A percentile compares a stretch with the other conserved stretches of the same genome.
Conservation (phyloP, 2,888 invertebrate genomes). For the Plagiodera versicolora region DNA sequence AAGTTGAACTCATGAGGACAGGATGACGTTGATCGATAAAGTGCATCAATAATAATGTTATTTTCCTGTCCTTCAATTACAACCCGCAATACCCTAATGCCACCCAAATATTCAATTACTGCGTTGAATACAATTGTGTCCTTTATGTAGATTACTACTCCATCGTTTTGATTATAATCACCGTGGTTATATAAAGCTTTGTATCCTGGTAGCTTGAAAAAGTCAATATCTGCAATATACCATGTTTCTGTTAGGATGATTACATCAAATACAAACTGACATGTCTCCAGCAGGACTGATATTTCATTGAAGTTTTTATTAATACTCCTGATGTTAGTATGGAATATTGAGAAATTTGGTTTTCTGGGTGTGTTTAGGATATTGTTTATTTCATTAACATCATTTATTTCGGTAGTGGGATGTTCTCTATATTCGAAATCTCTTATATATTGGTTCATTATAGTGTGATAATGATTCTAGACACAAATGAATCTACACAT, state of each 20-base stretch:
- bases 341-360: background rate
- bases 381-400: background rate
- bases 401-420: constrained; percentile 1
- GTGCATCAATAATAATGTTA: background rate
- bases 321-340: background rate
- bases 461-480: no score
- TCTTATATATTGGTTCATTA: constrained; percentile 5
- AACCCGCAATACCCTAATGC: constrained; percentile 3
- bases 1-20: constrained; percentile 5
- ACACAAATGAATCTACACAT: no score
- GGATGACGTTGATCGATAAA: background rate
- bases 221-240: constrained; percentile 2
- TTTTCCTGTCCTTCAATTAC: constrained; percentile 1
- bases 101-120: background rate
- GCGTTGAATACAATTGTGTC: no score
- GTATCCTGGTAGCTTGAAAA: constrained; percentile 2
- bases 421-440: background rate
- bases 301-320: constrained; percentile 3
- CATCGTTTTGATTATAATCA: no score
- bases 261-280: background rate
- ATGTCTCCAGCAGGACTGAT: background rate
- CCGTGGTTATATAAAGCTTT: background rate
- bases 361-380: background rate
- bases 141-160: no score
- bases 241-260: constrained; percentile 1